These are phyloP conservation scores for Argyrosomus regius DNA, from an alignment of 2,797 vertebrate genomes.

Conservation along the genomic window DNA sequence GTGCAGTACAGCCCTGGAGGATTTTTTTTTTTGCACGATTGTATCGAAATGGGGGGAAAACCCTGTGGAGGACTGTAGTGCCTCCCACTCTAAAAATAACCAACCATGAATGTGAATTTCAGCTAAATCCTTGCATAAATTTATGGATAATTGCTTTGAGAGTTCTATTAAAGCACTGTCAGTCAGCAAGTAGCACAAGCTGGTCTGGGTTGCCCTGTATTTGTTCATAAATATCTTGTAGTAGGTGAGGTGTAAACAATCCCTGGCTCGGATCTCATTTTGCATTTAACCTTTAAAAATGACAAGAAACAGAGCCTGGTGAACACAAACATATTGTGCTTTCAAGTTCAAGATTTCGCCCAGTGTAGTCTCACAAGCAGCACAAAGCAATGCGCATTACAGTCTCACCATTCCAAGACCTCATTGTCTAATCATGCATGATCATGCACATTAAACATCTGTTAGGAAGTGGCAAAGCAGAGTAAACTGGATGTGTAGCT, in stretches of 20 bases:
- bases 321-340: not conserved
- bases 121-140: constrained; percentile 29
- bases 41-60: constrained; percentile 12
- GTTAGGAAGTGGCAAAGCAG: not conserved
- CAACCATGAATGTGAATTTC: constrained; percentile 32
- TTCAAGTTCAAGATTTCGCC: not conserved
- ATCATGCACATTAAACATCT: not conserved
- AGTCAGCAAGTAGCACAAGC: constrained; percentile 8
- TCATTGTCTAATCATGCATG: not conserved
- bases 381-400: not conserved
- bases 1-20: constrained; percentile 20
- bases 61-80: constrained; percentile 1
- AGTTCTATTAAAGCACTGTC: constrained; percentile 4
- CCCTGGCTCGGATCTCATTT: not conserved
- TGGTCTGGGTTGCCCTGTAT: not conserved
- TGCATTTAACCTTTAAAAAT: not conserved
- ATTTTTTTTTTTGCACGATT: constrained; percentile 4
- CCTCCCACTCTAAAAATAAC: constrained; percentile 32
- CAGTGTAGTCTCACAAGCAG: not conserved
- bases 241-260: not conserved
- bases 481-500: not conserved
- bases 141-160: constrained; percentile 14
- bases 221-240: not conserved
- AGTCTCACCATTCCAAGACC: no score
- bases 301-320: not conserved